Conservation (phyloP, 2,113 vertebrate species). For the Conger conger region DNA sequence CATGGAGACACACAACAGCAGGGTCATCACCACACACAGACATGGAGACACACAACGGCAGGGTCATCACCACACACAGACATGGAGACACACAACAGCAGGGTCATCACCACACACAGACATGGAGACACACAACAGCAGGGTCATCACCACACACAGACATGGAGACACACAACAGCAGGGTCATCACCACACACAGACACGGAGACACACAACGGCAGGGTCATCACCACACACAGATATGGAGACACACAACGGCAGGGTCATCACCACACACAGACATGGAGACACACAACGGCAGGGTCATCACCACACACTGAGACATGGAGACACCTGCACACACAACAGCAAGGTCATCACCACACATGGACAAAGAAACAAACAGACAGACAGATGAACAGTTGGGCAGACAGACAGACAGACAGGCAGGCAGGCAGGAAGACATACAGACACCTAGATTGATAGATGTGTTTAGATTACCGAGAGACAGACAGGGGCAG, state of each 20-base stretch:
- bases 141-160: too few species aligned
- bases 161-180: conserved; percentile 65
- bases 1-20: too few species aligned
- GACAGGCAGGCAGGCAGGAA: too few species aligned
- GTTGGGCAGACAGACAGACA: background rate
- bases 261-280: background rate
- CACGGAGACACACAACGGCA: background rate
- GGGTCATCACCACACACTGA: too few species aligned
- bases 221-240: too few species aligned
- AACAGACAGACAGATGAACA: background rate
- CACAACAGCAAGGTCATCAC: background rate
- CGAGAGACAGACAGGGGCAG: background rate
- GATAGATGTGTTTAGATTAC: background rate
- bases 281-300: background rate
- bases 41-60: conserved; percentile 65
- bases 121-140: too few species aligned
- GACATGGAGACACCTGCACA: conserved; percentile 65
- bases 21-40: too few species aligned
- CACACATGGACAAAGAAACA: background rate
- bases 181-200: background rate
- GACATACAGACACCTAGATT: too few species aligned
- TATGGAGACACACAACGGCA: background rate
- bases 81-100: background rate
- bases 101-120: too few species aligned
- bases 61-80: background rate